These are phyloP conservation scores for Ichneumoninae sp. DNA, from an alignment of 2,888 invertebrate species.

Conservation along the genomic window DNA sequence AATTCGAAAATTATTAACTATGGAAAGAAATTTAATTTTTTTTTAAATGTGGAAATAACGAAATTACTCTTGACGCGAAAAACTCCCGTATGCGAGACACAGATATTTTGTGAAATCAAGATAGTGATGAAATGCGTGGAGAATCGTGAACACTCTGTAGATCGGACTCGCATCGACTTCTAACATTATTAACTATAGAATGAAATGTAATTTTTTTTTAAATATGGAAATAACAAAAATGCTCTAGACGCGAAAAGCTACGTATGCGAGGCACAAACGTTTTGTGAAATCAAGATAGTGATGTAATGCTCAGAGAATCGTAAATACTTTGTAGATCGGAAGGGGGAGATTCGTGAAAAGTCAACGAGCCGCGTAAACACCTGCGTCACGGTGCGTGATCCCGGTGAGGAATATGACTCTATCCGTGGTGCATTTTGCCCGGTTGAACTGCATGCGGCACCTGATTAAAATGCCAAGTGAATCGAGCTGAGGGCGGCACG, in stretches of 20 bases:
- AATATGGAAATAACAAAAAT: not conserved
- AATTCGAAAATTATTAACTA: not conserved
- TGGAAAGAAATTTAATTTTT: not conserved
- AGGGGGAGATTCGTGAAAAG: conserved; percentile 60
- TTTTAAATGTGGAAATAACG: not conserved
- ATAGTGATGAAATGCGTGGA: not conserved
- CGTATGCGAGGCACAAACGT: not conserved
- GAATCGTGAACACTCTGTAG: conserved; percentile 46
- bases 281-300: conserved; percentile 30
- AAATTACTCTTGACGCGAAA: not conserved
- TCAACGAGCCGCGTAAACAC: conserved; percentile 66
- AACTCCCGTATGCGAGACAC: not conserved
- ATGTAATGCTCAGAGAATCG: conserved; percentile 9
- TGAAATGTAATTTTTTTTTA: too few relatives aligned
- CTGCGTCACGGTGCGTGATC: conserved; percentile 61
- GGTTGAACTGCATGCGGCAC: conserved; percentile 46
- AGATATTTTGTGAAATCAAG: conserved; percentile 3
- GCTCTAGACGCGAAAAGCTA: not conserved
- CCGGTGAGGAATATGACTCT: conserved; percentile 53
- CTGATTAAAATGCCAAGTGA: conserved; percentile 62
- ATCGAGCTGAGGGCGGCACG: conserved; percentile 26
- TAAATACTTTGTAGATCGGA: conserved; percentile 49
- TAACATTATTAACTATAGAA: too few relatives aligned
- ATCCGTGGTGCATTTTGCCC: conserved; percentile 41
- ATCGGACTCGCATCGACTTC: too few relatives aligned